These are phyloP conservation scores for Mellilla xanthometata DNA, from an alignment of 2,888 invertebrate species.

Conservation along the genomic window DNA sequence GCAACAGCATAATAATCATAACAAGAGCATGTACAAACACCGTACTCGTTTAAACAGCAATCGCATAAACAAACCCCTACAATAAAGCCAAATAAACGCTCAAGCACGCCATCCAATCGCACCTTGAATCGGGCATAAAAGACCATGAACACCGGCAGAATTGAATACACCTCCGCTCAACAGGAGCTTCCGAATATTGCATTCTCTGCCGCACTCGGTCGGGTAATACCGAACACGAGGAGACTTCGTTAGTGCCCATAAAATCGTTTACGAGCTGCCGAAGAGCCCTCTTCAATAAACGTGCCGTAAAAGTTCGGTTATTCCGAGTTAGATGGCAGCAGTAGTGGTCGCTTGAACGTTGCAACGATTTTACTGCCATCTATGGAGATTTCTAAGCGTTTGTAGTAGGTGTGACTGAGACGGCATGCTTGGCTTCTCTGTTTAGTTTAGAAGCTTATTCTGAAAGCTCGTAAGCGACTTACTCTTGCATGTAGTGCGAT, in stretches of 20 bases:
- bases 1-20: slow-evolving; percentile 79
- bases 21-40: slow-evolving; percentile 78
- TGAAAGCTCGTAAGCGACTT: slow-evolving; percentile 45
- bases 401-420: slow-evolving; percentile 54
- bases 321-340: slow-evolving; percentile 79
- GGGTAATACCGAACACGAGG: slow-evolving; percentile 77
- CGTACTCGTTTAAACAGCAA: slow-evolving; percentile 81
- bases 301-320: slow-evolving; percentile 81
- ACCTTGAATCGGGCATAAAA: slow-evolving; percentile 83
- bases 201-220: slow-evolving; percentile 73
- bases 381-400: slow-evolving; percentile 78
- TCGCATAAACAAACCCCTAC: slow-evolving; percentile 83
- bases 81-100: slow-evolving; percentile 82
- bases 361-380: slow-evolving; percentile 80
- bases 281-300: slow-evolving; percentile 82
- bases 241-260: slow-evolving; percentile 79
- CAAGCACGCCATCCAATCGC: slow-evolving; percentile 82
- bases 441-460: slow-evolving; percentile 33
- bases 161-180: slow-evolving; percentile 75
- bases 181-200: slow-evolving; percentile 76
- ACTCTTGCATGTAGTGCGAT: too few species aligned
- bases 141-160: slow-evolving; percentile 77
- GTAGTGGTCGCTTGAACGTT: slow-evolving; percentile 76
- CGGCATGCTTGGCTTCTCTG: slow-evolving; percentile 32
- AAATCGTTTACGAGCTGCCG: slow-evolving; percentile 82